Base-by-base conservation (phyloP, 2,113 vertebrate genomes). In the Syngnathus floridae region DNA sequence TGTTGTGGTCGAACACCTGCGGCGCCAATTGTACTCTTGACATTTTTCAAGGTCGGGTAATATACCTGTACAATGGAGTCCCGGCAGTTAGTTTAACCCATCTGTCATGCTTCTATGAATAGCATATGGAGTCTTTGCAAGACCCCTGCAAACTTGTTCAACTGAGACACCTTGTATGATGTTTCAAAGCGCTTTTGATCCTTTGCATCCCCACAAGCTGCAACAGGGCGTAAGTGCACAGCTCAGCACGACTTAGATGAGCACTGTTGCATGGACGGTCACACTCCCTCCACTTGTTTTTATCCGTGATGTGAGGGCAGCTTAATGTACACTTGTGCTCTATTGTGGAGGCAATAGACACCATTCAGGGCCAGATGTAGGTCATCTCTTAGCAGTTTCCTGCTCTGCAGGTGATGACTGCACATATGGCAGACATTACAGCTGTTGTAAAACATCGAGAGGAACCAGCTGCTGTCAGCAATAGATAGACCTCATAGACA, bases 391-490 rank as follows among this genome's bases (percentile, higher is more conserved):
- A 74, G 75, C 72, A 72, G 82, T 82, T 82, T 86, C 78, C 84
- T 84, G 72, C 78, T 72, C 78, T 67, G 66, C 76, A 70, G 80
- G 80, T 78, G 83, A 82, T 70, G 70, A 70, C 79, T 85, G 69
- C 86, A 90, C 90, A 92, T 89, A 88, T 90, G 90, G 86, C 87
- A 87, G 73, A 85, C 88, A 81, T 88, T 91, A 90, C 83, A 90
- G 86, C 82, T 89, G 88, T 84, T 86, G 86, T 90, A 86, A 86
- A 87, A 84, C 1, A 40, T 67, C 46, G 62, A 86, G 79, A 83
- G 77, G 81, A 86, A 89, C 79, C 88, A 88, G 86, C 86, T 88
- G 89, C 81, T 80, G 80, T 86, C 77, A 86, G 79, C 72, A 67
- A 64, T 72, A 68, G 69, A 66, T 51, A 57, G 78, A 80, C 73